phyloP scores from a whole-genome alignment of 92 coral and sea anemone species.

The Scolanthus callimorphus region DNA sequence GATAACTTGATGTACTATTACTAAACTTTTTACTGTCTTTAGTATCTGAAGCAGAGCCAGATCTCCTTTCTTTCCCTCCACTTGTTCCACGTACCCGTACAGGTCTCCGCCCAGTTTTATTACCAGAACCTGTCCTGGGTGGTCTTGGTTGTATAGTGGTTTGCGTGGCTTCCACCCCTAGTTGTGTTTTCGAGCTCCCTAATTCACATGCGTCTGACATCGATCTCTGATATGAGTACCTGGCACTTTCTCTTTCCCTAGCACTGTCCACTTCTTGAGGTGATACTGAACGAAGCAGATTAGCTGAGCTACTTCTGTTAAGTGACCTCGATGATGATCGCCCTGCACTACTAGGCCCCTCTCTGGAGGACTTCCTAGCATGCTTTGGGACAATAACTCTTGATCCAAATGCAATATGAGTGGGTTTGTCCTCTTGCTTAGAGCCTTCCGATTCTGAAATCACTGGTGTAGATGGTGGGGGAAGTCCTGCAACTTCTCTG shows the following conservation, averaged over 20 bases:
- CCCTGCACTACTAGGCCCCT: slow-evolving; percentile 59
- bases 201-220: slow-evolving; percentile 53
- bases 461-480: slow-evolving; percentile 58
- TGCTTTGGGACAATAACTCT: slow-evolving; percentile 87
- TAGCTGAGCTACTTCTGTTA: slow-evolving; percentile 67
- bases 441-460: slow-evolving; percentile 44
- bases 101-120: slow-evolving; percentile 73
- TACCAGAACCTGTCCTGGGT: slow-evolving; percentile 93
- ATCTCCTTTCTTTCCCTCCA: slow-evolving; percentile 20
- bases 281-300: slow-evolving; percentile 52
- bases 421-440: slow-evolving; percentile 67
- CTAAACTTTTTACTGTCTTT: slow-evolving; percentile 3
- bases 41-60: not conserved
- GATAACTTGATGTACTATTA: slow-evolving; percentile 20
- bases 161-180: slow-evolving; percentile 73
- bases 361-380: slow-evolving; percentile 80
- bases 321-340: slow-evolving; percentile 42
- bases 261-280: slow-evolving; percentile 52
- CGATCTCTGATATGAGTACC: slow-evolving; percentile 36
- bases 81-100: slow-evolving; percentile 61
- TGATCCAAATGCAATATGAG: slow-evolving; percentile 96
- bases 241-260: slow-evolving; percentile 29
- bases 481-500: slow-evolving; percentile 69
- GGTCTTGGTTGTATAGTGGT: slow-evolving; percentile 90
- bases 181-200: slow-evolving; percentile 36